These are phyloP conservation scores for Ceratina australensis DNA, from an alignment of 1,140 invertebrate genomes.

Conservation along the genomic window DNA sequence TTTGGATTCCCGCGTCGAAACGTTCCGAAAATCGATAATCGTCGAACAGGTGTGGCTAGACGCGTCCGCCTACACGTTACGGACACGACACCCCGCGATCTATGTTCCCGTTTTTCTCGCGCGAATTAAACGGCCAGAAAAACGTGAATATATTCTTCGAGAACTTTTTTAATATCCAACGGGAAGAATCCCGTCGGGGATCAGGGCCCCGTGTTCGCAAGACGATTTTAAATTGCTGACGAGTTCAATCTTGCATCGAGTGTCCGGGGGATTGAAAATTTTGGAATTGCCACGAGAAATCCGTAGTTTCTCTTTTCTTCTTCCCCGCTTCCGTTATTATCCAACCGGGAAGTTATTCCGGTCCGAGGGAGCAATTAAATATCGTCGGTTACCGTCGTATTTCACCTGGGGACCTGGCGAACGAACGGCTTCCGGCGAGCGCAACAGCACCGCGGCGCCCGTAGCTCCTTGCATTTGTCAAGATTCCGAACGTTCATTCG, in stretches of 20 bases:
- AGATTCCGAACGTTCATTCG: slow-evolving; percentile 60
- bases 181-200: neutral
- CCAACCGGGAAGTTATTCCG: slow-evolving; percentile 50
- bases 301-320: slow-evolving; percentile 38
- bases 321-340: slow-evolving; percentile 32
- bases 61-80: slow-evolving; percentile 47
- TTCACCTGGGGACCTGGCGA: slow-evolving; percentile 52
- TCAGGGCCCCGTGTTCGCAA: neutral
- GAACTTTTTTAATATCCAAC: slow-evolving; percentile 18
- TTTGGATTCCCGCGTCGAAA: slow-evolving; percentile 60
- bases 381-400: slow-evolving; percentile 55
- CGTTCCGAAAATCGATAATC: slow-evolving; percentile 71
- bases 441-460: slow-evolving; percentile 6
- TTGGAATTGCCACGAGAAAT: slow-evolving; percentile 11
- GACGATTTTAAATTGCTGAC: too few relatives aligned
- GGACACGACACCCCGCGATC: slow-evolving; percentile 39
- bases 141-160: neutral
- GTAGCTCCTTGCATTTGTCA: slow-evolving; percentile 61
- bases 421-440: slow-evolving; percentile 56
- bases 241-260: neutral
- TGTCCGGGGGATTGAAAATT: neutral
- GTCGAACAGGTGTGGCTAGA: slow-evolving; percentile 66
- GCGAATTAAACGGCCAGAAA: slow-evolving; percentile 9
- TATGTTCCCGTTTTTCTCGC: slow-evolving; percentile 15
- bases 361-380: slow-evolving; percentile 59